Base-by-base conservation (phyloP, 2,797 vertebrate species). In the Gymnodraco acuticeps region DNA sequence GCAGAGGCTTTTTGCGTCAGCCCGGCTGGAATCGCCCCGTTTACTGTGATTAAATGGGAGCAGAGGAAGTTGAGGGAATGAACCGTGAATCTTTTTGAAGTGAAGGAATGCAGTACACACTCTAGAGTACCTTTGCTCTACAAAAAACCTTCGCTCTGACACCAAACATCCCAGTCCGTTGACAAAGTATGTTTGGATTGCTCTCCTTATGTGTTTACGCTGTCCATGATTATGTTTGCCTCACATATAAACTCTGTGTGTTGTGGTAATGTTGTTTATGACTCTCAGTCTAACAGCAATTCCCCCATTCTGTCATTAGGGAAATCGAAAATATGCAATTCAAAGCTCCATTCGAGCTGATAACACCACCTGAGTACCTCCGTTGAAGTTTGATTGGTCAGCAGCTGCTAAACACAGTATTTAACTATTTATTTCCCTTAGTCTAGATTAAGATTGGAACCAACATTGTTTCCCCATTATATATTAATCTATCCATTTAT, bases 31-130 rank as follows among this genome's bases (percentile, higher is more conserved):
- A 80, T 82, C 47, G 42, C 79, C 68, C 79, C 73, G 77, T 90
- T 93, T 89, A 75, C 88, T 81, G 79, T 85, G 88, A 91, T 89
- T 92, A 91, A 92, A 90, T 75, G 70, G 80, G 64, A 80, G 75
- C 80, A 78, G 70, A 66, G 75, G 75, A 85, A 83, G 81, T 69
- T 75, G 75, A 61, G 20, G 68, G 58, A 68, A 54, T 75, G 59
- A 81, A 65, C 68, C 16, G 20, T 80, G 73, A 70, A 64, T 85
- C 79, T 81, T 66, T 61, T 77, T 76, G 41, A 55, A 75, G 68
- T 75, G 53, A 76, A 72, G 70, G 69, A 83, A 87, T 71, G 48
- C 64, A 52, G 64, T 55, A 43, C 66, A 56, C 16, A 56, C 16
- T 41, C 59, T 77, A 77, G 72, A 69, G 73, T 53, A 66, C 54